Evolutionary conservation across 2,888 invertebrate genomes (phyloP).

Genomic region (Erannis defoliaria): DNA sequence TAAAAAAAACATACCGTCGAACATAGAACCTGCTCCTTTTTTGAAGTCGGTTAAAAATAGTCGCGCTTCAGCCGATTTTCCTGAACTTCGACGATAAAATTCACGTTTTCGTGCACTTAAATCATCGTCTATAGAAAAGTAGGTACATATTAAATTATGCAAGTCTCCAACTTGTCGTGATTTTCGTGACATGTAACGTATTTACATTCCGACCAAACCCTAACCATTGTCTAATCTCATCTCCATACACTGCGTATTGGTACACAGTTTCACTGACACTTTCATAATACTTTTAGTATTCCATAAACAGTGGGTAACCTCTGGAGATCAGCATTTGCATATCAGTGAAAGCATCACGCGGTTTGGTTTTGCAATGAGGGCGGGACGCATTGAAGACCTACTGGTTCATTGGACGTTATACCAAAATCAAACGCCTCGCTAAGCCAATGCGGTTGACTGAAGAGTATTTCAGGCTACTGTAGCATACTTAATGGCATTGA

Average conservation of each 20-base stretch:
- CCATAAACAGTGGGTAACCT: slow-evolving; percentile 43
- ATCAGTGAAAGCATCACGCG: slow-evolving; percentile 46
- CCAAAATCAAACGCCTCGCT: background rate
- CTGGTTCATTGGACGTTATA: background rate
- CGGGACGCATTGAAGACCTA: background rate
- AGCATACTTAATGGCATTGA: no score
- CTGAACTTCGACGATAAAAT: no score
- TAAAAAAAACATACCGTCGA: no score
- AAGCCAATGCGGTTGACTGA: no score
- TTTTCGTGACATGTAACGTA: background rate
- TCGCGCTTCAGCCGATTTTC: no score
- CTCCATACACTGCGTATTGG: slow-evolving; percentile 30
- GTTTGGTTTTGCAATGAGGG: slow-evolving; percentile 38
- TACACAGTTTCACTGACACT: slow-evolving; percentile 38
- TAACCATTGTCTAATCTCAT: slow-evolving; percentile 31
- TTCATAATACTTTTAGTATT: slow-evolving; percentile 48
- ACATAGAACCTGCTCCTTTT: no score
- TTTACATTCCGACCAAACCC: slow-evolving; percentile 22
- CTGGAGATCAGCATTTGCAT: slow-evolving; percentile 54
- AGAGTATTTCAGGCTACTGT: no score
- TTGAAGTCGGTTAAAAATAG: no score
- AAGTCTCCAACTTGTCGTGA: background rate
- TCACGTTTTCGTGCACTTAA: no score
- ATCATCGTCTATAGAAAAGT: no score
- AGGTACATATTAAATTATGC: background rate